A percentile compares a stretch with the other conserved stretches of the same genome.
Conservation (phyloP, 2,888 invertebrate species). For the Euplexia lucipara region DNA sequence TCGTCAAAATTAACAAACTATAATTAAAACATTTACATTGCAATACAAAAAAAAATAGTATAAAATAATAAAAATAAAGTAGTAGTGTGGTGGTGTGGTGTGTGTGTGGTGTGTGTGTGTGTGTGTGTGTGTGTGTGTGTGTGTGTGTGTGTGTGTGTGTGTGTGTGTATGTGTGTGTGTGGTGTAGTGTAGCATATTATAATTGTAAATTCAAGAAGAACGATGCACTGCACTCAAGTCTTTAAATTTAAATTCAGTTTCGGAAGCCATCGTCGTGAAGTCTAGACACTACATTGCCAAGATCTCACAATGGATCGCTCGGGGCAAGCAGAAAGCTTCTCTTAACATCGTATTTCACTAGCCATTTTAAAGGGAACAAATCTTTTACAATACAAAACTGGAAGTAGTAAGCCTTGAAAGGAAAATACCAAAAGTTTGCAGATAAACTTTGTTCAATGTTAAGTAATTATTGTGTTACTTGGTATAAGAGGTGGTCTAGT, state of each 20-base stretch:
- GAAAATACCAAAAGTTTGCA: constrained; percentile 34
- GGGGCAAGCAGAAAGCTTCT: constrained; percentile 35
- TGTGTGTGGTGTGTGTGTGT: too few relatives aligned
- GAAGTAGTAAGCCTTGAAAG: constrained; percentile 22
- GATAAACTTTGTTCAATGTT: constrained; percentile 38
- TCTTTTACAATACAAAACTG: constrained; percentile 37
- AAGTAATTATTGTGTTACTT: constrained; percentile 39
- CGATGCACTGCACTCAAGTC: constrained; percentile 13
- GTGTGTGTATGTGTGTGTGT: too few relatives aligned
- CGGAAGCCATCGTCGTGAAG: constrained; percentile 13
- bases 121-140: too few relatives aligned
- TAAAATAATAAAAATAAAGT: too few relatives aligned
- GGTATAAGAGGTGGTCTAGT: too few relatives aligned
- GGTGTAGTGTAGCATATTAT: too few relatives aligned
- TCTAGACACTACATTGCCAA: constrained; percentile 17
- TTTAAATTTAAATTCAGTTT: constrained; percentile 37
- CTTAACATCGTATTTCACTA: constrained; percentile 31
- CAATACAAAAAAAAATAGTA: too few relatives aligned
- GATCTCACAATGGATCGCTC: constrained; percentile 44
- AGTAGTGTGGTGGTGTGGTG: too few relatives aligned
- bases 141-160: too few relatives aligned
- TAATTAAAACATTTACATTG: too few relatives aligned
- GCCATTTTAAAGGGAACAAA: constrained; percentile 39
- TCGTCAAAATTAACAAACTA: too few relatives aligned
- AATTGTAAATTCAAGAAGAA: background rate